Conservation (phyloP, 1,140 invertebrate species). For the Drosophila arizonae region DNA sequence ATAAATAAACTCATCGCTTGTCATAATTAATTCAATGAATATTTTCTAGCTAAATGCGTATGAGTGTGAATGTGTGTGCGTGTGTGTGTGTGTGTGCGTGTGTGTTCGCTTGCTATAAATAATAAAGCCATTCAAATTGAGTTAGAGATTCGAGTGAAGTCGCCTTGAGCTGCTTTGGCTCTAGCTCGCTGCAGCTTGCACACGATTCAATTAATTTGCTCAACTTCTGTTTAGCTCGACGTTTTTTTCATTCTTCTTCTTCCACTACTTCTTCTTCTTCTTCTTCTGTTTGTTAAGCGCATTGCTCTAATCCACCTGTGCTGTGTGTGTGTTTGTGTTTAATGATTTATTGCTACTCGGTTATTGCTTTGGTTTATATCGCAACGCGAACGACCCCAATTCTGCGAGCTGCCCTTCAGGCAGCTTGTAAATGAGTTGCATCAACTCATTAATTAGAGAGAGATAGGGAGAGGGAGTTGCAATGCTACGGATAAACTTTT, state of each 20-base stretch:
- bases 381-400: conserved; percentile 25
- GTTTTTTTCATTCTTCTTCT: neutral
- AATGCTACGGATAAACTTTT: no score
- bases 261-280: neutral
- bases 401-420: neutral
- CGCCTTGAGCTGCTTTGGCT: neutral
- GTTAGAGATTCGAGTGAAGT: neutral
- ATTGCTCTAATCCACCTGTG: conserved; percentile 6
- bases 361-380: conserved; percentile 59
- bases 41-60: conserved; percentile 2
- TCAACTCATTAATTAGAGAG: conserved; percentile 28
- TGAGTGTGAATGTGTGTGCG: neutral
- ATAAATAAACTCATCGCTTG: conserved; percentile 71
- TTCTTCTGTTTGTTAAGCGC: no score
- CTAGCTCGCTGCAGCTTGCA: neutral
- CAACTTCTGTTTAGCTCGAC: conserved; percentile 18
- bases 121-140: conserved; percentile 8
- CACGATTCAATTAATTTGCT: conserved; percentile 22
- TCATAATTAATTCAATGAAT: conserved; percentile 78
- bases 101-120: conserved; percentile 8
- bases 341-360: conserved; percentile 64
- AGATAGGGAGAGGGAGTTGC: no score
- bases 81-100: neutral
- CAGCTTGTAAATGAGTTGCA: conserved; percentile 1
- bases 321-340: conserved; percentile 10